phyloP scores from a whole-genome alignment of 2,113 vertebrate species.

The Hemibagrus wyckioides region DNA sequence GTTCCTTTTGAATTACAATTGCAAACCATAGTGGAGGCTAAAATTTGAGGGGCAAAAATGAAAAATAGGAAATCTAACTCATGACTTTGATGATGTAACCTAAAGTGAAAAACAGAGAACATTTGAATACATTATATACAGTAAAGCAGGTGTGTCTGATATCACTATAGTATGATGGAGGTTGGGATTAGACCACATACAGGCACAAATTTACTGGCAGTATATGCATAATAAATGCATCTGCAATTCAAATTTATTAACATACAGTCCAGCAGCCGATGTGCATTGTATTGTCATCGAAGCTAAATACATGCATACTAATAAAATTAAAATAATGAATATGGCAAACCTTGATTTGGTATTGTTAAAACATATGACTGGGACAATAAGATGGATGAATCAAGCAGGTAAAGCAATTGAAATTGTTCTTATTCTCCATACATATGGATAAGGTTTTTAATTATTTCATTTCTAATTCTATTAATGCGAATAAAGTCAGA shows the following conservation, averaged over 20 bases:
- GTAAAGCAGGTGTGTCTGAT: not conserved
- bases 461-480: constrained; percentile 16
- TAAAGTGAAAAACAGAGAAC: not conserved
- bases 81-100: not conserved
- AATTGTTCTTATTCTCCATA: not conserved
- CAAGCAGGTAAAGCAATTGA: not conserved
- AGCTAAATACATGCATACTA: not conserved
- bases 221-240: not conserved
- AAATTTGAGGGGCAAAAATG: not conserved
- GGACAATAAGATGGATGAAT: not conserved
- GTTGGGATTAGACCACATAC: not conserved
- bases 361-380: not conserved
- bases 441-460: not conserved
- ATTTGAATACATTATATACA: not conserved
- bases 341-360: not conserved
- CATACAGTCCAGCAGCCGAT: not conserved
- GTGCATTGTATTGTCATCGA: not conserved
- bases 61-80: not conserved
- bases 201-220: not conserved
- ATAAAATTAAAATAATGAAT: not conserved
- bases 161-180: not conserved
- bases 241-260: constrained; percentile 19
- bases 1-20: not conserved
- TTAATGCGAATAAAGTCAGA: not conserved
- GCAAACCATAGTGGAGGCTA: not conserved